Evolutionary conservation across 2,113 vertebrate species (phyloP), one percentile per base, ranked within the genome.

Genomic region (Larimichthys polyactis): DNA sequence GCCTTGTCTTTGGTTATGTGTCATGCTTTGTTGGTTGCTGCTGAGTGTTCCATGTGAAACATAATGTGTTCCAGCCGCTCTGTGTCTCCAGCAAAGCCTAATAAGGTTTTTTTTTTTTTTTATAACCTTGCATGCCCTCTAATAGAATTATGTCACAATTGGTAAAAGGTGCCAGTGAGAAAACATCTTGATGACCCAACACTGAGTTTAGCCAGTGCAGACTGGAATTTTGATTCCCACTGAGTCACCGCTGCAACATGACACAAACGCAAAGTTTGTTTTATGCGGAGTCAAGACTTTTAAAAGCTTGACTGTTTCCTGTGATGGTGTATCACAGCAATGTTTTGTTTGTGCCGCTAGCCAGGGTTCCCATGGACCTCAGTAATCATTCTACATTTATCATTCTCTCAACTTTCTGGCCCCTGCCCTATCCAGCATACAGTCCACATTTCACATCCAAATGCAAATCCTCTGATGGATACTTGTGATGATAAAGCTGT

Each of bases 111-210:
- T 36, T 0, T 32, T 36, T 36, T 36, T 36, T 82, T 86, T 78
- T 32, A 75, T 72, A 29, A 24, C 5, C 36, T 9, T 52, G n/a
- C 6, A 32, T 65, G 60, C n/a, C 16, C 55, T 71, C 52, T 58
- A 71, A 76, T 52, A 64, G 27, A 63, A 63, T 73, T 57, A 76
- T 73, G 63, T 87, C 71, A 83, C 51, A 60, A 57, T 71, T 81
- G 81, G 49, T 76, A 72, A 73, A 82, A 75, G 63, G 62, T 82
- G 79, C 36, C 65, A 67, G 48, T 77, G 77, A 49, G n/a, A 79
- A 59, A 86, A 71, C 24, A 36, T 27, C 70, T 44, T 76, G 40
- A 75, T 81, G 69, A 78, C n/a, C 60, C 51, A 22, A 48, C n/a
- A 1, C 22, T 77, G 75, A 82, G 58, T 82, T 63, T 15, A 46